phyloP scores from a whole-genome alignment of 2,113 vertebrate species.

The Chascanopsetta lugubris region DNA sequence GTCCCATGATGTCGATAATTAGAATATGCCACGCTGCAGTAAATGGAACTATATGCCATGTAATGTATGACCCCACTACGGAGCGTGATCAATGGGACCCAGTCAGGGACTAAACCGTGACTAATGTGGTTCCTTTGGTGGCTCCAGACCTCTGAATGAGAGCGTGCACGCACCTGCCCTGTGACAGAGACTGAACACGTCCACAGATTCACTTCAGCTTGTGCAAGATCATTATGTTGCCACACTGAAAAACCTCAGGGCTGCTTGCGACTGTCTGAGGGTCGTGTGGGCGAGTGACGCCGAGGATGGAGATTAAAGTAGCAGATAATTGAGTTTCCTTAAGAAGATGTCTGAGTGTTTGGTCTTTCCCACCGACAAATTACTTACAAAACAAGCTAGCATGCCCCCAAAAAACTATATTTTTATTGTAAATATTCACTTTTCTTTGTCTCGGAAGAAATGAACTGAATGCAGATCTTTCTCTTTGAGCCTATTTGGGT shows the following conservation, averaged over 20 bases:
- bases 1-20: constrained; percentile 8
- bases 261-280: background rate
- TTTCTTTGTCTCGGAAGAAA: too few species aligned
- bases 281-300: constrained; percentile 19
- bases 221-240: background rate
- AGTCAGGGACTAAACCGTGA: constrained; percentile 34
- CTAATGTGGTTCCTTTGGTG: constrained; percentile 42
- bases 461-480: background rate
- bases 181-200: constrained; percentile 8
- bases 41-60: constrained; percentile 20
- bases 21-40: background rate
- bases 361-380: too few species aligned
- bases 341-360: background rate
- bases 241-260: too few species aligned
- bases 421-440: too few species aligned
- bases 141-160: constrained; percentile 30
- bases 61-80: constrained; percentile 25
- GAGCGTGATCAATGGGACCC: constrained; percentile 45
- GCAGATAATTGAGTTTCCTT: constrained; percentile 5
- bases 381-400: too few species aligned
- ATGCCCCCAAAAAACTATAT: too few species aligned
- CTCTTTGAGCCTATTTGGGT: background rate
- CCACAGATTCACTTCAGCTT: constrained; percentile 23
- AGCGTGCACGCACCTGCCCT: constrained; percentile 30
- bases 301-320: too few species aligned